Evolutionary conservation across 2,113 vertebrate species (phyloP).

Genomic region (pig (Sus scrofa)): DNA sequence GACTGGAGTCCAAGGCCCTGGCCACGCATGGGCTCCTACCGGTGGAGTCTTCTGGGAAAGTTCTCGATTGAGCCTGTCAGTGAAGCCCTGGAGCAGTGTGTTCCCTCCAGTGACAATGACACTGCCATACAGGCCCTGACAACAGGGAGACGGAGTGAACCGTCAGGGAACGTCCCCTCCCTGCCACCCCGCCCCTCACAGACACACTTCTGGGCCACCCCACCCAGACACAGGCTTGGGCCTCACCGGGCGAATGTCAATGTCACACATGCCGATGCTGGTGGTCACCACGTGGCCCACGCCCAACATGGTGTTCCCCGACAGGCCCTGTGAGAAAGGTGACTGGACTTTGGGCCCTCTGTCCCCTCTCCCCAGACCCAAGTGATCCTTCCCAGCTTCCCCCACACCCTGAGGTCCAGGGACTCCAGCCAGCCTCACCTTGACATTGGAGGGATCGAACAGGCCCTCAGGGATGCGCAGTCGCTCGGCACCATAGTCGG

Average conservation of each 20-base stretch:
- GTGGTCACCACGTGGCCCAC: constrained; percentile 90
- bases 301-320: constrained; percentile 90
- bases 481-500: constrained; percentile 89
- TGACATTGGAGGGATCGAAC: constrained; percentile 91
- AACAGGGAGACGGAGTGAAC: neutral
- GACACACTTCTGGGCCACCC: neutral
- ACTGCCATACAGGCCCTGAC: constrained; percentile 88
- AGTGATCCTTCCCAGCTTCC: neutral
- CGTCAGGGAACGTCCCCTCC: neutral
- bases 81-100: constrained; percentile 90
- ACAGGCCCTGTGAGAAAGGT: constrained; percentile 85
- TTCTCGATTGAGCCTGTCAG: constrained; percentile 90
- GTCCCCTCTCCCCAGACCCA: neutral
- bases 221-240: neutral
- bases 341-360: neutral
- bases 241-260: constrained; percentile 90
- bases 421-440: constrained; percentile 80
- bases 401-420: neutral
- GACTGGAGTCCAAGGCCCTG: neutral
- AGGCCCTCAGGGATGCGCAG: constrained; percentile 90
- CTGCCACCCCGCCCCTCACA: neutral
- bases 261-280: constrained; percentile 91
- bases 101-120: constrained; percentile 89
- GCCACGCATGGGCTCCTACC: constrained; percentile 77
- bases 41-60: constrained; percentile 90